Evolutionary conservation across 2,113 vertebrate genomes (phyloP), one percentile per base, ranked within the genome.

Genomic region (Rhodinocichla rosea): DNA sequence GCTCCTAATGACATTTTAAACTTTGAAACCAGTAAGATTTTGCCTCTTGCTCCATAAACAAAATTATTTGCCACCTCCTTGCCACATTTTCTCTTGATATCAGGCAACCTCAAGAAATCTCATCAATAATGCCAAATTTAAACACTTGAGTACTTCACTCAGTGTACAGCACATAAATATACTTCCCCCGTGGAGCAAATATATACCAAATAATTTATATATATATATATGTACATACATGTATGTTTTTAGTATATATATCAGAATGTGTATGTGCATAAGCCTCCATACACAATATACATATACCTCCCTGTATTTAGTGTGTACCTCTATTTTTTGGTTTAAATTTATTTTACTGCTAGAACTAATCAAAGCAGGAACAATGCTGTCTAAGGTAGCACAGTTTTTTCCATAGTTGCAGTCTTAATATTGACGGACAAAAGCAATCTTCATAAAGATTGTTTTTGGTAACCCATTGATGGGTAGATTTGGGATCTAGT

Each of bases 181-280:
- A 45, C 19, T 4, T 53, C 12, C 16, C 12, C 57, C 55, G 12
- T 2, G 1, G 20, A 60, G 11, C 11, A 92, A 89, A 77, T 32
- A 56, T 8, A 65, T 55, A 65, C 18, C 5, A 88, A 76, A 45
- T 42, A 5, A 69, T 45, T 71, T 8, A 7, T 21, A 32, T 42
- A 18, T 24, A 10, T 26, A 18, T n/a, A 44, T 10, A 4, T 8
- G 33, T 2, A 8, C 28, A 28, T 8, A 3, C 24, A 4, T 13
- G 8, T 5, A 12, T 63, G 15, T 53, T 49, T 73, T 23, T 35
- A 9, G 26, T 44, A 45, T 37, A 15, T 30, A 16, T 49, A 42
- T 26, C 11, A 67, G 14, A 28, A 73, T 35, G 21, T 7, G 11
- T 17, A 52, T 4, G 2, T 15, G 3, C 30, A n/a, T 60, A 39